These are phyloP conservation scores for Caretta caretta DNA, from an alignment of 2,113 vertebrate genomes.

Conservation along the genomic window DNA sequence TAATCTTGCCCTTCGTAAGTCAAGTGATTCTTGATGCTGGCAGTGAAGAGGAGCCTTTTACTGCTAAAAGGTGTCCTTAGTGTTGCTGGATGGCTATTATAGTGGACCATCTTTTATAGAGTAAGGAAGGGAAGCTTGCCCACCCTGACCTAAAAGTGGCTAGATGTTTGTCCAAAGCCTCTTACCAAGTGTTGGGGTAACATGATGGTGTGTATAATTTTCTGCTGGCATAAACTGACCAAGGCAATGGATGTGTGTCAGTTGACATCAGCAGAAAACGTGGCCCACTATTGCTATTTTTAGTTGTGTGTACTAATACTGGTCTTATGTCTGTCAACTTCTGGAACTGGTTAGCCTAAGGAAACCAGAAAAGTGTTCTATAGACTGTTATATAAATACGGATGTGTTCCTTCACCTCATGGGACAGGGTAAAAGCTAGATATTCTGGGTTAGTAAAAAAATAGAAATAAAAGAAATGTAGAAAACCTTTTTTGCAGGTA, in stretches of 20 bases:
- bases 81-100: background rate
- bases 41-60: background rate
- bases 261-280: background rate
- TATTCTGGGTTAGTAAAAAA: background rate
- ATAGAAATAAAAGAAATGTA: background rate
- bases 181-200: background rate
- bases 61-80: fast-evolving
- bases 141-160: background rate
- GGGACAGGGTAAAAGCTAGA: background rate
- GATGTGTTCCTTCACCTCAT: background rate
- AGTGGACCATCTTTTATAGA: fast-evolving
- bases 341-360: background rate
- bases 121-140: background rate
- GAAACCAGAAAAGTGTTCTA: background rate
- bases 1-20: fast-evolving
- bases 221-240: background rate
- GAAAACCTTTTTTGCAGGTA: background rate
- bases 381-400: slow-evolving; percentile 11
- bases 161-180: background rate
- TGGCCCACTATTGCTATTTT: fast-evolving
- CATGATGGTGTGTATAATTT: background rate
- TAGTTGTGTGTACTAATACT: background rate
- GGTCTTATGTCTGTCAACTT: background rate
- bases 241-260: background rate
- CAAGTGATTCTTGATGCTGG: background rate